phyloP scores from a whole-genome alignment of 2,888 invertebrate genomes.

The Nebria brevicollis region DNA sequence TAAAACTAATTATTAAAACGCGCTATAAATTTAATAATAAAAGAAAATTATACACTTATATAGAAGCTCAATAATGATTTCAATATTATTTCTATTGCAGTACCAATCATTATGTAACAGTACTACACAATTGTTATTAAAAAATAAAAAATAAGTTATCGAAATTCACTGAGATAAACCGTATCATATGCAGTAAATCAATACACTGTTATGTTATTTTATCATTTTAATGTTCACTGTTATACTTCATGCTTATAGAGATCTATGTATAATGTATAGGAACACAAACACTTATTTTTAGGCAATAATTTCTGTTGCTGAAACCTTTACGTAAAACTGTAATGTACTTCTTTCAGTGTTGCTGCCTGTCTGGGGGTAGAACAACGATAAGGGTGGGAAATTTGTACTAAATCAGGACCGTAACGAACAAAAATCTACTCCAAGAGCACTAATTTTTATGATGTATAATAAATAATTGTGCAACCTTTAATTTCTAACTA shows the following conservation, averaged over 20 bases:
- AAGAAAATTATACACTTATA: neutral
- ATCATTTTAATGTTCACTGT: conserved; percentile 3
- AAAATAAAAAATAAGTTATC: neutral
- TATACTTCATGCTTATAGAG: neutral
- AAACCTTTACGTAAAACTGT: conserved; percentile 5
- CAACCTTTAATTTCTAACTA: too few relatives aligned
- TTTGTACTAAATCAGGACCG: neutral
- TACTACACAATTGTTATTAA: neutral
- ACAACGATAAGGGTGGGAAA: neutral
- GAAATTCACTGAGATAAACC: too few relatives aligned
- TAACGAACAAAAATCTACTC: neutral
- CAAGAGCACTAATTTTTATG: neutral
- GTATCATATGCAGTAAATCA: neutral
- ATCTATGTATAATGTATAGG: neutral
- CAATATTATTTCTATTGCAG: neutral
- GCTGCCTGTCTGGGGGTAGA: neutral
- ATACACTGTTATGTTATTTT: neutral
- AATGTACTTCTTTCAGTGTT: neutral
- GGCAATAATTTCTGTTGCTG: conserved; percentile 6
- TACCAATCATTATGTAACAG: neutral
- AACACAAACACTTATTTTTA: conserved; percentile 10
- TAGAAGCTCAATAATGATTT: neutral
- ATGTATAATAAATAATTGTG: neutral
- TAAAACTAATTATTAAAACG: neutral
- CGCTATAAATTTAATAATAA: neutral